These are phyloP conservation scores for Austrofundulus limnaeus DNA, from an alignment of 2,113 vertebrate genomes.

Conservation along the genomic window DNA sequence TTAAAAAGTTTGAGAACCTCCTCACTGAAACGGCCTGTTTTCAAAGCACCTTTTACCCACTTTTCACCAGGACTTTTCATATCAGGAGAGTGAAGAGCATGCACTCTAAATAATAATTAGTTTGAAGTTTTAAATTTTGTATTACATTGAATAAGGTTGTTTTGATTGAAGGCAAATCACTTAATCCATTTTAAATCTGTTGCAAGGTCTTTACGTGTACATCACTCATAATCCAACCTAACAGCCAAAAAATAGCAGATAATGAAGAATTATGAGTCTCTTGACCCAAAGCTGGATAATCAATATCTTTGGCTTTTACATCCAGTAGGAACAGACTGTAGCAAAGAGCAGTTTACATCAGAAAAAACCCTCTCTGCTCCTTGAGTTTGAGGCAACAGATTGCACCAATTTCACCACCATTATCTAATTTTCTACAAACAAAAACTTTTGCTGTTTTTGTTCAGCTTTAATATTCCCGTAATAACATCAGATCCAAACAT, in stretches of 20 bases:
- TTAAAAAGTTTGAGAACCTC: no score
- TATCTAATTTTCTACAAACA: background rate
- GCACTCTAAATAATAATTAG: background rate
- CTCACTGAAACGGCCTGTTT: no score
- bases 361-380: background rate
- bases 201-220: background rate
- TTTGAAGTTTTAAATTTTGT: background rate
- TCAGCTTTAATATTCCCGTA: background rate
- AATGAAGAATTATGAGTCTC: background rate
- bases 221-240: background rate
- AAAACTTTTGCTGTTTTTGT: no score
- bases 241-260: background rate
- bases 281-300: background rate
- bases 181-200: background rate
- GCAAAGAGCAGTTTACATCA: background rate
- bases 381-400: background rate
- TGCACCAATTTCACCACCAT: background rate
- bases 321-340: background rate
- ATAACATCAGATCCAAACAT: background rate
- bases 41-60: background rate
- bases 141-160: background rate
- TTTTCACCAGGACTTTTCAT: background rate
- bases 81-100: background rate
- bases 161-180: background rate
- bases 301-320: background rate